Evolutionary conservation across 2,113 vertebrate genomes (phyloP).

Genomic region (Hyperoodon ampullatus): DNA sequence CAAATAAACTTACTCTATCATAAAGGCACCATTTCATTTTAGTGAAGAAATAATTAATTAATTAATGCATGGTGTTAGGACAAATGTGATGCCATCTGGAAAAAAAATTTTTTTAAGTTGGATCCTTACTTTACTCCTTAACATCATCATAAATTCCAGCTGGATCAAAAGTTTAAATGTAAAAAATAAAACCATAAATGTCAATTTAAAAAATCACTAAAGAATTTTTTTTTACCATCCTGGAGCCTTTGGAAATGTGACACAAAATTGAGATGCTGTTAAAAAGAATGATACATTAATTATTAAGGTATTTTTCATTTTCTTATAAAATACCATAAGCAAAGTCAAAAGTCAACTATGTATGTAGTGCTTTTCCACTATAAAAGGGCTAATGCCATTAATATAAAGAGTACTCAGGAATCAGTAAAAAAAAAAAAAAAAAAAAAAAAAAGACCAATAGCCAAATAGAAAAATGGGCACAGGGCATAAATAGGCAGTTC

Average conservation of each 20-base stretch:
- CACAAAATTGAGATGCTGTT: not conserved
- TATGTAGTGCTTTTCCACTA: not conserved
- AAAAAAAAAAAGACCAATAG: not conserved
- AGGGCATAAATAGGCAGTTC: not conserved
- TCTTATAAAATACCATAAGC: not conserved
- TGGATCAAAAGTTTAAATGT: not conserved
- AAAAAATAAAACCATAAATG: not conserved
- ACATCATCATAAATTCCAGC: not conserved
- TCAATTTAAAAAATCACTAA: not conserved
- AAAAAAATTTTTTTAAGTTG: not conserved
- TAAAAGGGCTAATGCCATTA: not conserved
- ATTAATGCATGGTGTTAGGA: not conserved
- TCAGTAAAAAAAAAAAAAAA: not conserved
- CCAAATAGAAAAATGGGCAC: not conserved
- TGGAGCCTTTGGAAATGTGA: not conserved
- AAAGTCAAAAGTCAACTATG: not conserved
- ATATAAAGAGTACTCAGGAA: not conserved
- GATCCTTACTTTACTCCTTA: not conserved
- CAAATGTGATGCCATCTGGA: not conserved
- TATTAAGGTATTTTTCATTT: not conserved
- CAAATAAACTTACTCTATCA: not conserved
- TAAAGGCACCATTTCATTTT: not conserved
- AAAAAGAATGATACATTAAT: not conserved
- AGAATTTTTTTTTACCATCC: constrained; percentile 1
- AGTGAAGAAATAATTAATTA: not conserved